Evolutionary conservation across 2,113 vertebrate genomes (phyloP).

Genomic region (Saccopteryx leptura): DNA sequence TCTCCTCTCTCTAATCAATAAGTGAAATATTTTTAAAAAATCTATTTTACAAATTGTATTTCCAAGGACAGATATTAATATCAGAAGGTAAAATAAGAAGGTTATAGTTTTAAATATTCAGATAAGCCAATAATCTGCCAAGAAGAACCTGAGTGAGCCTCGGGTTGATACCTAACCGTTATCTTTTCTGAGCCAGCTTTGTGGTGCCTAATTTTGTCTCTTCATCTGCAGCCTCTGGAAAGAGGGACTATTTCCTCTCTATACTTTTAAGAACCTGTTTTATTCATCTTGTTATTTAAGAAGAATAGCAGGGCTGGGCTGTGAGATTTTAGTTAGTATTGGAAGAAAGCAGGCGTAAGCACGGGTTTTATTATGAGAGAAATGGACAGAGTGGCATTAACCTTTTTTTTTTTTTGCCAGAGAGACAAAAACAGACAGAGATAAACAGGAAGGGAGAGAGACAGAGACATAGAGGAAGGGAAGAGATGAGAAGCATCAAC

Average conservation of each 20-base stretch:
- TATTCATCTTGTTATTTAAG: not conserved
- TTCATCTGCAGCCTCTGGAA: not conserved
- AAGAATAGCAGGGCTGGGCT: not conserved
- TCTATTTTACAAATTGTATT: slow-evolving; percentile 3
- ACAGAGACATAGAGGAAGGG: too few relatives aligned
- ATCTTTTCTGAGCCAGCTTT: not conserved
- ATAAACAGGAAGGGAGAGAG: too few relatives aligned
- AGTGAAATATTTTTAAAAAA: not conserved
- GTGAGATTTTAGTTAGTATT: not conserved
- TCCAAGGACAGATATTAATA: not conserved
- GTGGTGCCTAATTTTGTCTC: not conserved
- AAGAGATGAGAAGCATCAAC: too few relatives aligned
- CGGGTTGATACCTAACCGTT: not conserved
- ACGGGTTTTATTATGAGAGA: not conserved
- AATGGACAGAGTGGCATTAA: not conserved
- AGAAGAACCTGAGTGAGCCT: not conserved
- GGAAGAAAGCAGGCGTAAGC: not conserved
- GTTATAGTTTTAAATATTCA: not conserved
- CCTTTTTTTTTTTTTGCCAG: too few relatives aligned
- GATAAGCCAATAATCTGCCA: not conserved
- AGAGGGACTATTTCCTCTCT: not conserved
- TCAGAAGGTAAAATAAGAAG: not conserved
- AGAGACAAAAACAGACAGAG: too few relatives aligned
- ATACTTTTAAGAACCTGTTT: not conserved
- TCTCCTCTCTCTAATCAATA: too few relatives aligned